Percentiles rank a stretch among this genome's conserved stretches.
phyloP scores from a whole-genome alignment of 2,113 vertebrate species.

The Aptenodytes forsteri region DNA sequence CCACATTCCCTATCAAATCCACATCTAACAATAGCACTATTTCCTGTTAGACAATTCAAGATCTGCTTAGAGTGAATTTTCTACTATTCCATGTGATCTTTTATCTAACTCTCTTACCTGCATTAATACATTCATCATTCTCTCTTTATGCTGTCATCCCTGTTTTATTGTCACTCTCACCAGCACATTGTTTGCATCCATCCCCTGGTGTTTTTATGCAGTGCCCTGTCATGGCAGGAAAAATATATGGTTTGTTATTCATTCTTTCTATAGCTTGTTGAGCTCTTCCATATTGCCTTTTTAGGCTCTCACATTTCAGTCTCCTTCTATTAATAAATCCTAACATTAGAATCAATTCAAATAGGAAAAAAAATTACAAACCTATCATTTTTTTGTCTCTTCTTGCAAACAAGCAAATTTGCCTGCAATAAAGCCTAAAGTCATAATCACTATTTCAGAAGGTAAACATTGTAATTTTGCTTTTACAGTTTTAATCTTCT shows the following conservation, averaged over 20 bases:
- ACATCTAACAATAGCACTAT: not conserved
- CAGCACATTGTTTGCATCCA: constrained; percentile 53
- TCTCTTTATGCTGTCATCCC: constrained; percentile 46
- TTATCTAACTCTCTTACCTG: constrained; percentile 47
- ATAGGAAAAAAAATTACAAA: not conserved
- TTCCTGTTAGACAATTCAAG: not conserved
- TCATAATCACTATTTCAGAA: not conserved
- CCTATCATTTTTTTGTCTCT: not conserved
- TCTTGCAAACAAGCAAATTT: not conserved
- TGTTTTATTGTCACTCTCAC: constrained; percentile 49
- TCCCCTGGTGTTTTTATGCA: constrained; percentile 54
- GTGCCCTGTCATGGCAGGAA: constrained; percentile 44
- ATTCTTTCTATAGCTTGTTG: constrained; percentile 13
- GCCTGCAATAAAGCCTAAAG: not conserved
- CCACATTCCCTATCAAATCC: not conserved
- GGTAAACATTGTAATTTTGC: not conserved
- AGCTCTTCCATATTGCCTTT: constrained; percentile 30
- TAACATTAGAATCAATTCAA: not conserved
- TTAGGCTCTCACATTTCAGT: not conserved
- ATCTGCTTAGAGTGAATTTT: constrained; percentile 30
- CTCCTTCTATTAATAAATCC: constrained; percentile 36
- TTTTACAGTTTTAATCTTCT: not conserved
- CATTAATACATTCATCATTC: constrained; percentile 51
- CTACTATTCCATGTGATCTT: not conserved
- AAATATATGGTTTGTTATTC: constrained; percentile 64